A percentile compares a stretch with the other conserved stretches of the same genome.
phyloP scores from a whole-genome alignment of 2,888 invertebrate species.

The Hypselothyrea guttata region DNA sequence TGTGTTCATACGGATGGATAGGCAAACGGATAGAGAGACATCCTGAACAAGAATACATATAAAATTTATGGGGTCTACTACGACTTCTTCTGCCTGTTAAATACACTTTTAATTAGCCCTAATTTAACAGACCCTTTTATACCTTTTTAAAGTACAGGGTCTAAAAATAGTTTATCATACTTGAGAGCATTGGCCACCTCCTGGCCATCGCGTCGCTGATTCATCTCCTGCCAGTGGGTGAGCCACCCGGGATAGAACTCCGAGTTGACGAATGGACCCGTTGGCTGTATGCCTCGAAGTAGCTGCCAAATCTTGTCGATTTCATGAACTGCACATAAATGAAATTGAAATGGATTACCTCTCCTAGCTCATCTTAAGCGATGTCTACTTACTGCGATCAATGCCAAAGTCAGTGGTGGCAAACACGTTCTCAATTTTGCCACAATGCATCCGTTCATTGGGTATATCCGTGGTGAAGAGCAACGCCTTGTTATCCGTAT shows the following conservation, averaged over 20 bases:
- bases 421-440: slow-evolving; percentile 87
- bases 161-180: slow-evolving; percentile 26
- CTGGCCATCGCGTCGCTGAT: slow-evolving; percentile 84
- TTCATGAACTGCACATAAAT: slow-evolving; percentile 68
- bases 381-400: slow-evolving; percentile 80
- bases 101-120: no score
- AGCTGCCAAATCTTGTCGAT: slow-evolving; percentile 81
- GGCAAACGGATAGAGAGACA: no score
- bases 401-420: slow-evolving; percentile 91
- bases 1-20: no score
- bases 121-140: no score
- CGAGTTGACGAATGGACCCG: slow-evolving; percentile 94
- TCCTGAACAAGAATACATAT: no score
- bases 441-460: slow-evolving; percentile 84
- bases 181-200: slow-evolving; percentile 83
- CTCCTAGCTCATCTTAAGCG: not conserved
- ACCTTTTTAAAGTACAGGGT: no score
- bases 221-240: slow-evolving; percentile 91
- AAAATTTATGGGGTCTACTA: no score
- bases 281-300: slow-evolving; percentile 84
- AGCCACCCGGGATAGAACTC: slow-evolving; percentile 97
- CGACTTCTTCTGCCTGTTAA: no score
- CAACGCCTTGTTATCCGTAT: slow-evolving; percentile 82
- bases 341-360: no score
- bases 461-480: slow-evolving; percentile 93